phyloP scores from a whole-genome alignment of 2,797 vertebrate species.

The Amblyraja radiata region DNA sequence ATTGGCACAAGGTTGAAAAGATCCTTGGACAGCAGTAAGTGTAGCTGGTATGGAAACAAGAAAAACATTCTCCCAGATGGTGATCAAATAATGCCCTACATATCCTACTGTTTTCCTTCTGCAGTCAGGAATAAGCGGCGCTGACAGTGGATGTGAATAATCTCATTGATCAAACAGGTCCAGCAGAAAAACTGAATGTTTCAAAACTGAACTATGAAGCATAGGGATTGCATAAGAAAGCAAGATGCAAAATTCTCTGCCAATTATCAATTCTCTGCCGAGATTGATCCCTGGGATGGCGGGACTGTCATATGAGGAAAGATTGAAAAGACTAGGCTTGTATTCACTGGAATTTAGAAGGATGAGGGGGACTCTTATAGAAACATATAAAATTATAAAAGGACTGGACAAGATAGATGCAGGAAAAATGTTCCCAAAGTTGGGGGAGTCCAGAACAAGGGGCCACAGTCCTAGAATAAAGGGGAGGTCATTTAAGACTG shows the following conservation, averaged over 20 bases:
- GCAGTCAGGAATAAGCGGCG: background rate
- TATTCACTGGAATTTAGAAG: no score
- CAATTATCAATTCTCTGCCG: background rate
- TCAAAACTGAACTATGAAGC: background rate
- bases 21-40: background rate
- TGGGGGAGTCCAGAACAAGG: no score
- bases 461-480: no score
- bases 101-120: background rate
- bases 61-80: constrained; percentile 1
- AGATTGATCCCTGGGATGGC: no score
- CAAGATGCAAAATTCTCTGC: background rate
- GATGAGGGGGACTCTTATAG: no score
- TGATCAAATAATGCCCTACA: background rate
- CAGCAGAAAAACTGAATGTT: constrained; percentile 9
- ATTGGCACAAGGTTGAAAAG: background rate
- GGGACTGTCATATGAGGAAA: no score
- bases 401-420: no score
- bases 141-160: background rate
- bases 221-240: background rate
- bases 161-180: constrained; percentile 1
- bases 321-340: no score
- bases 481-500: no score
- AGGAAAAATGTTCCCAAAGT: no score
- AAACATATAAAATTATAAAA: no score
- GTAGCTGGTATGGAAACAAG: background rate